Conservation (phyloP, 2,797 vertebrate genomes). For the Micromesistius poutassou region DNA sequence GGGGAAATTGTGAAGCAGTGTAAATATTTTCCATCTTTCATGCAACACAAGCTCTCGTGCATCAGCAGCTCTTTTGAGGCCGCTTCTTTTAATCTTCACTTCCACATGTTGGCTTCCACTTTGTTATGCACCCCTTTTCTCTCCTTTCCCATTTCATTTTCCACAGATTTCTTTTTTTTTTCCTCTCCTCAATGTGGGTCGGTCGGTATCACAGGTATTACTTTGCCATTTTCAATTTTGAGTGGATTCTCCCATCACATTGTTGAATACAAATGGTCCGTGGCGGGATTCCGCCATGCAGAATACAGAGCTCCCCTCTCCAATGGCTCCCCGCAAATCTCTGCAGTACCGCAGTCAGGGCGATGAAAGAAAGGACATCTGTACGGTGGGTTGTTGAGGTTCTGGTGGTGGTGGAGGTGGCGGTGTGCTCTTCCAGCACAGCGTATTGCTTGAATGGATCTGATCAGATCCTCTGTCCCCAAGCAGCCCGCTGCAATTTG, state of each 20-base stretch:
- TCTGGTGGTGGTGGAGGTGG: neutral
- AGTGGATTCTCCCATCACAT: constrained; percentile 55
- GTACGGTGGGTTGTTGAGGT: neutral
- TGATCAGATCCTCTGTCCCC: neutral
- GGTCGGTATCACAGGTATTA: constrained; percentile 63
- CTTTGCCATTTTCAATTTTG: constrained; percentile 78
- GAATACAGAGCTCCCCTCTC: too few species aligned
- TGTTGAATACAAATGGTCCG: neutral
- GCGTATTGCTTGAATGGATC: neutral
- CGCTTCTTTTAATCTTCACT: constrained; percentile 77
- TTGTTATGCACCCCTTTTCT: constrained; percentile 16
- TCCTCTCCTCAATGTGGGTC: constrained; percentile 19
- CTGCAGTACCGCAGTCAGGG: neutral
- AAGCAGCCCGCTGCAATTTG: neutral
- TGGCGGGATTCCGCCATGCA: too few species aligned
- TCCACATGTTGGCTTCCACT: constrained; percentile 27
- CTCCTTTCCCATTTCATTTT: constrained; percentile 55
- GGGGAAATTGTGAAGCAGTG: constrained; percentile 30
- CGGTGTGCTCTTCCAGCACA: neutral
- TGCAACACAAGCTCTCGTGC: constrained; percentile 71
- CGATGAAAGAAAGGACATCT: neutral
- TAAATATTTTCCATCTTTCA: constrained; percentile 65
- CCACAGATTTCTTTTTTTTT: constrained; percentile 75
- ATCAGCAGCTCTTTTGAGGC: constrained; percentile 68
- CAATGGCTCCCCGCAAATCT: neutral